These are phyloP conservation scores for Basileuterus tristriatus DNA, from an alignment of 2,797 vertebrate species.

Conservation along the genomic window DNA sequence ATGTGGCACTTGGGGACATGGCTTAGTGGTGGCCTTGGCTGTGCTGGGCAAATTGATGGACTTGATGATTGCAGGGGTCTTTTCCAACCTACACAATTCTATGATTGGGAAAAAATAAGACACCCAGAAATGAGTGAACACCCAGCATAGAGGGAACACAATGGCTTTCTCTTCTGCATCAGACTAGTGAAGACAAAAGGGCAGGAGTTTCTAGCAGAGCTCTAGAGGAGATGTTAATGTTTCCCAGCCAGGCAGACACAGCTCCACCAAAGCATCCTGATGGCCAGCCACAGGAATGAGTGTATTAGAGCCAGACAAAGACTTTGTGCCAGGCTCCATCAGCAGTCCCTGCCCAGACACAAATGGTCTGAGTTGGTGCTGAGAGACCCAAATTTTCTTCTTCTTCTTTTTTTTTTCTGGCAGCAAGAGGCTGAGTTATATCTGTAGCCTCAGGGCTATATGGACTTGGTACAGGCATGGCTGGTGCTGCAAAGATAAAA, in stretches of 20 bases:
- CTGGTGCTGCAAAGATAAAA: background rate
- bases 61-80: background rate
- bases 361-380: background rate
- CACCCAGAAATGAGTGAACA: no score
- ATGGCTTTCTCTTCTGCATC: background rate
- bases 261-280: background rate
- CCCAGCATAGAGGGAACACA: accelerated
- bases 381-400: background rate
- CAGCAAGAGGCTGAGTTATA: background rate
- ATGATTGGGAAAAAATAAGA: background rate
- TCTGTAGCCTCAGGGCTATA: background rate
- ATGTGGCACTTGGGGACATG: background rate
- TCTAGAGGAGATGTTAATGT: background rate
- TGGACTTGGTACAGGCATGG: background rate
- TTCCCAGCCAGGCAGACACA: background rate
- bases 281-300: background rate
- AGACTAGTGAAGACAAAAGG: background rate
- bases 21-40: background rate
- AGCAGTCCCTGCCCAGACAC: background rate
- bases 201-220: background rate
- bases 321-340: background rate
- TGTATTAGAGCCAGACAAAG: background rate
- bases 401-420: background rate
- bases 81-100: background rate
- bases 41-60: background rate